These are phyloP conservation scores for Malacosoma neustria DNA, from an alignment of 2,888 invertebrate species.

Conservation along the genomic window DNA sequence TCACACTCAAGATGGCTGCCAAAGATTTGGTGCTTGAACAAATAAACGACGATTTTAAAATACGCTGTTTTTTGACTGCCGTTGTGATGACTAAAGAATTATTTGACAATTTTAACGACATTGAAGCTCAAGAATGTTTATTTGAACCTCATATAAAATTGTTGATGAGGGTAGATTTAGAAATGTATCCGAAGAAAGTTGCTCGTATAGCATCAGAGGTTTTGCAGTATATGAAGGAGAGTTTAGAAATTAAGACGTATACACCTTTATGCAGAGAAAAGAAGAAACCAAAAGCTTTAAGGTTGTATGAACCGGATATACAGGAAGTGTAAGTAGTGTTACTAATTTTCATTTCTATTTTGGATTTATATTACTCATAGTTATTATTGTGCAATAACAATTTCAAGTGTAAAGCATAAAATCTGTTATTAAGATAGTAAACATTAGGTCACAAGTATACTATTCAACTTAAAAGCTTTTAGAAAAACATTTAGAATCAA, in stretches of 20 bases:
- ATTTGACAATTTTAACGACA: conserved; percentile 60
- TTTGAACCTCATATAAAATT: conserved; percentile 74
- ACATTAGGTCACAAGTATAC: no score
- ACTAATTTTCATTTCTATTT: no score
- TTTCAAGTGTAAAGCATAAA: no score
- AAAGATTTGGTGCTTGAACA: conserved; percentile 70
- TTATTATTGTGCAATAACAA: no score
- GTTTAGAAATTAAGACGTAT: conserved; percentile 70
- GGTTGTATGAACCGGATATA: conserved; percentile 90
- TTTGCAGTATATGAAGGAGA: conserved; percentile 58
- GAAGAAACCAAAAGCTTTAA: conserved; percentile 85
- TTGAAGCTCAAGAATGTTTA: conserved; percentile 53
- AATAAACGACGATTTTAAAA: conserved; percentile 78
- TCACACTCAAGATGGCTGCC: conserved; percentile 59
- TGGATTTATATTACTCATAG: no score
- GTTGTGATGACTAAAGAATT: conserved; percentile 76
- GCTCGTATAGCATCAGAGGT: conserved; percentile 52
- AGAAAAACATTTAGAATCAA: no score
- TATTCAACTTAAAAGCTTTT: no score
- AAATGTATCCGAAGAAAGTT: conserved; percentile 77
- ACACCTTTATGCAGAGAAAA: conserved; percentile 75
- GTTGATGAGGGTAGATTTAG: conserved; percentile 70
- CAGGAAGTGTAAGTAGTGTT: conserved; percentile 89
- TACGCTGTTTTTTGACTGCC: conserved; percentile 72
- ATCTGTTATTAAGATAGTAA: no score